Evolutionary conservation across 1,140 invertebrate genomes (phyloP), one percentile per base, ranked within the genome.

Genomic region (Orussus abietinus): DNA sequence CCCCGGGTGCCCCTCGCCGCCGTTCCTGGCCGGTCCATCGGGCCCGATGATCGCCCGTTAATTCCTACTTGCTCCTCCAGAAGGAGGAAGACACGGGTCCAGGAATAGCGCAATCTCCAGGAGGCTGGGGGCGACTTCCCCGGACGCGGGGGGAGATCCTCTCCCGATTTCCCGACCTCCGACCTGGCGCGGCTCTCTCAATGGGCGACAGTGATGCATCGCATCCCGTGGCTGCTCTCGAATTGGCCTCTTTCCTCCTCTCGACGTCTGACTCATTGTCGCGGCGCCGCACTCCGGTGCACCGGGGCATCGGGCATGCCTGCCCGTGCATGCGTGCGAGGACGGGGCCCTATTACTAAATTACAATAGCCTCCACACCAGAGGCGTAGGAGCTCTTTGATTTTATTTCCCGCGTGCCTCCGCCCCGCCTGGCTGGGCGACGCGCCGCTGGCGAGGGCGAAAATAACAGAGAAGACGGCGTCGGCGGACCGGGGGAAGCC

Each of bases 171-270:
- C 21, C 40, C 57, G 52, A 58, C 54, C 56, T 55, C 49, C 52
- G 51, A 58, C 56, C 56, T 39, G 29, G 28, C 34, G 47, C 34
- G 29, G 34, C 29, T n/a, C n/a, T n/a, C n/a, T 42, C 49, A 47
- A 50, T 49, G 36, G 47, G 31, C 44, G 55, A 57, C 55, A 57
- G 55, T 57, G 55, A 57, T 57, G 50, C 47, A 57, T 57, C 43
- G 54, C 55, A 56, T 57, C 55, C 55, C 52, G 50, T 49, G 52
- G 49, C 46, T 31, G 30, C 18, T 29, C 38, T 51, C 20, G 37
- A 47, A 51, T 55, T 55, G 46, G 18, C 51, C 45, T 47, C 37
- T 41, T 26, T 19, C 18, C 44, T 51, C 51, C 36, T 37, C 52
- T 44, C 41, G 44, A 36, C 47, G 52, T 55, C 53, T 56, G 53